A percentile compares a stretch with the other conserved stretches of the same genome.
These are phyloP conservation scores for Axinella damicornis DNA, from an alignment of 37 sponge, comb jelly and placozoan genomes.

Conservation along the genomic window DNA sequence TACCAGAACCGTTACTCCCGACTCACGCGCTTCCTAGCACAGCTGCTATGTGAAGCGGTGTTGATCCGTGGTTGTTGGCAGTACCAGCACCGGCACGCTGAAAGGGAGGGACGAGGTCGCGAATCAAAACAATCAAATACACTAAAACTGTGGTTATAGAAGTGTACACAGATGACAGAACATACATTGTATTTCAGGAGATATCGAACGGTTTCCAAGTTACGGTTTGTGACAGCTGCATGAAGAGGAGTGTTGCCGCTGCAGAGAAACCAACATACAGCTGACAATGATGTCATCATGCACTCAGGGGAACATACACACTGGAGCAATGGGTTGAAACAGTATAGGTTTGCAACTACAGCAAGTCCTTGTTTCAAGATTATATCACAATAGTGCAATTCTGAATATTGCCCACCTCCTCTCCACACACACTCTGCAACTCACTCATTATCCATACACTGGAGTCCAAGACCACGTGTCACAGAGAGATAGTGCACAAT, in stretches of 20 bases:
- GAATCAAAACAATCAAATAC: background rate
- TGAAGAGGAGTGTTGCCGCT: conserved; percentile 69
- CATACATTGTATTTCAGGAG: conserved; percentile 41
- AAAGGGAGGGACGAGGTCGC: too few relatives aligned
- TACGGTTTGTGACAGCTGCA: conserved; percentile 48
- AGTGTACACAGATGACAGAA: too few relatives aligned
- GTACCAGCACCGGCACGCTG: conserved; percentile 32
- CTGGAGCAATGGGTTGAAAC: too few relatives aligned
- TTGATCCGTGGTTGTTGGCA: conserved; percentile 41
- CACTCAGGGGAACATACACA: too few relatives aligned
- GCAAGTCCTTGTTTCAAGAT: too few relatives aligned
- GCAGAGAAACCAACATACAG: background rate
- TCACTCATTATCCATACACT: conserved; percentile 55
- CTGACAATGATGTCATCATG: too few relatives aligned
- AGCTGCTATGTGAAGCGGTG: conserved; percentile 62
- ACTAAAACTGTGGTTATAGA: too few relatives aligned
- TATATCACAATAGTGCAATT: too few relatives aligned
- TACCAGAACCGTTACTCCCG: background rate
- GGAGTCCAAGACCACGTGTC: conserved; percentile 8
- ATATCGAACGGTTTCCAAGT: conserved; percentile 34
- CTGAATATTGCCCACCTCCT: too few relatives aligned
- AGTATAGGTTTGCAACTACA: too few relatives aligned
- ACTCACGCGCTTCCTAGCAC: conserved; percentile 57
- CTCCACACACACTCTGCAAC: conserved; percentile 9
- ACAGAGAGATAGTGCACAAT: conserved; percentile 58